Conservation (phyloP, 2,888 invertebrate species). For the Zele albiditarsus region DNA sequence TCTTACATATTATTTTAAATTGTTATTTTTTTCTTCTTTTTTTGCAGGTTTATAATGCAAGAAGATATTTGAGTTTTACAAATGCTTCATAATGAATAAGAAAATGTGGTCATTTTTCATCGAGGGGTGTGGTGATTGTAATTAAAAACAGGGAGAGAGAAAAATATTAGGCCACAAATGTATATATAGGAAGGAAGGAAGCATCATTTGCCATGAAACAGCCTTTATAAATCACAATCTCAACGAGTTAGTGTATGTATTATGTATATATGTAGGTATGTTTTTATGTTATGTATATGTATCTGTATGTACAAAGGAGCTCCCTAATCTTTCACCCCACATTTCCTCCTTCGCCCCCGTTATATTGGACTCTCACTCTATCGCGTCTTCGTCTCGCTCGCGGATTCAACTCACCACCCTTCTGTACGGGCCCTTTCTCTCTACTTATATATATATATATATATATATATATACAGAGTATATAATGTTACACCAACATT, state of each 20-base stretch:
- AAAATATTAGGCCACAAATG: conserved; percentile 6
- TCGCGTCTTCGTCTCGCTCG: neutral
- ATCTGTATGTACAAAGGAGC: conserved; percentile 9
- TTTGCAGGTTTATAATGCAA: neutral
- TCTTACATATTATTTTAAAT: neutral
- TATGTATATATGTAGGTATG: conserved; percentile 3
- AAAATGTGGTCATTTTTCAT: neutral
- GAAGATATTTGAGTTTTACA: neutral
- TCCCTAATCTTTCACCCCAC: conserved; percentile 38
- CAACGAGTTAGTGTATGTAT: conserved; percentile 41
- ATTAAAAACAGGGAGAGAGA: conserved; percentile 32
- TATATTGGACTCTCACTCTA: neutral
- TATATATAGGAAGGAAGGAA: conserved; percentile 21
- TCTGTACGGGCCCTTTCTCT: neutral
- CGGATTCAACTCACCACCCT: neutral
- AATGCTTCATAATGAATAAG: neutral
- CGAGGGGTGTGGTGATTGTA: conserved; percentile 12
- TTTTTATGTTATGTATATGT: neutral
- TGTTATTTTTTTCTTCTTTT: neutral
- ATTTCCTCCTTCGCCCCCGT: neutral
- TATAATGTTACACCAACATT: neutral
- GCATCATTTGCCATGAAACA: conserved; percentile 31
- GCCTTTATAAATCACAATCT: conserved; percentile 76
- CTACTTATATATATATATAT: neutral
- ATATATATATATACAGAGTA: conserved; percentile 16